Conservation (phyloP, 2,797 vertebrate genomes). For the Protonibea diacanthus region DNA sequence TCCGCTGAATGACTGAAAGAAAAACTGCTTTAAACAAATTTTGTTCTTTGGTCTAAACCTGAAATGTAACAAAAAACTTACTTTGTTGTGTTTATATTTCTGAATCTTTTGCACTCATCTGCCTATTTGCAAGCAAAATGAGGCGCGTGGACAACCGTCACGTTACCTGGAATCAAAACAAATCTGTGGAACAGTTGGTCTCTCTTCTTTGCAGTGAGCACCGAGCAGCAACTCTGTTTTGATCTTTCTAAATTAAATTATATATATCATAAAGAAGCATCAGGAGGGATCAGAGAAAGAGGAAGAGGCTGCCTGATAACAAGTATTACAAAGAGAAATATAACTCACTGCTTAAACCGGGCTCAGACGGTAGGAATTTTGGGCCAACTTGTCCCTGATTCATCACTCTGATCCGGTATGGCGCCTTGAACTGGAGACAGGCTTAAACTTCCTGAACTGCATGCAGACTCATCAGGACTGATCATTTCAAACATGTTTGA, state of each 20-base stretch:
- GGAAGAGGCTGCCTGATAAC: neutral
- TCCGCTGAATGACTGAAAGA: neutral
- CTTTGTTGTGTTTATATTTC: neutral
- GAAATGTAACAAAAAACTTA: neutral
- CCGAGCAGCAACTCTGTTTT: neutral
- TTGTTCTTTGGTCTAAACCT: neutral
- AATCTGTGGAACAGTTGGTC: conserved; percentile 8
- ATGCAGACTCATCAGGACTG: too few species aligned
- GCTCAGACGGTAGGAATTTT: too few species aligned
- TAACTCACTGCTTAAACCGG: neutral
- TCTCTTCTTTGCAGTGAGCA: neutral
- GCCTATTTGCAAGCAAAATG: conserved; percentile 36
- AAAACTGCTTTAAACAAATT: neutral
- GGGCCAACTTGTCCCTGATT: too few species aligned
- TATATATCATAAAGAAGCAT: neutral
- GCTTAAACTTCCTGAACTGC: too few species aligned
- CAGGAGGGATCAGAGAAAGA: neutral
- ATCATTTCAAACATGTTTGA: too few species aligned
- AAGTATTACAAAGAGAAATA: neutral
- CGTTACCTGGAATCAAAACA: conserved; percentile 18
- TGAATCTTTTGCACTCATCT: neutral
- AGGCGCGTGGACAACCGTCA: neutral
- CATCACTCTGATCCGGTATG: too few species aligned
- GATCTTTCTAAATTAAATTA: neutral
- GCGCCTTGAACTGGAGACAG: too few species aligned